phyloP scores from a whole-genome alignment of 1,140 invertebrate genomes.

The Aphaenogaster ashmeadi region DNA sequence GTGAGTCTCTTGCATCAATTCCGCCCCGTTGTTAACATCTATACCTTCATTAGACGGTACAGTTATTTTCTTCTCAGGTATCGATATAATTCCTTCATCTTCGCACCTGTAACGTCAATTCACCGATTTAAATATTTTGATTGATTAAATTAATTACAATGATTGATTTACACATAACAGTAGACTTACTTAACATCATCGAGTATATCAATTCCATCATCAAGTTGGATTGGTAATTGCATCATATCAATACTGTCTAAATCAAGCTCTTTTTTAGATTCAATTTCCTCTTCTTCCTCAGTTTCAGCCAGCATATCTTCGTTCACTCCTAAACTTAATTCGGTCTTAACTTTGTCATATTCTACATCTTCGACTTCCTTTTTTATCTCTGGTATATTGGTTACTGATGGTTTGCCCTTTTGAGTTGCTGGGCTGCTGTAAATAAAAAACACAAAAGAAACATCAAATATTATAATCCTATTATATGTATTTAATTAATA shows the following conservation, averaged over 20 bases:
- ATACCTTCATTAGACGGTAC: constrained; percentile 76
- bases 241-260: constrained; percentile 90
- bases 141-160: not conserved
- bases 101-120: constrained; percentile 76
- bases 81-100: constrained; percentile 81
- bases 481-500: constrained; percentile 2
- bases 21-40: constrained; percentile 81
- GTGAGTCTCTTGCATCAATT: constrained; percentile 92
- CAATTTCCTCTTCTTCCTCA: constrained; percentile 80
- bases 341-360: constrained; percentile 82
- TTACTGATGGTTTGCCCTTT: constrained; percentile 75
- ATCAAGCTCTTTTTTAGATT: constrained; percentile 86
- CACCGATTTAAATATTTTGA: not conserved
- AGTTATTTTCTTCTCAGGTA: constrained; percentile 82
- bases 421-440: constrained; percentile 77
- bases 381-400: constrained; percentile 81
- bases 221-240: constrained; percentile 89
- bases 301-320: constrained; percentile 76
- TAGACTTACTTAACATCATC: constrained; percentile 87
- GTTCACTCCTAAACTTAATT: constrained; percentile 73
- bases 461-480: not conserved
- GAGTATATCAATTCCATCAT: constrained; percentile 89
- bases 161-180: not conserved
- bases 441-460: constrained; percentile 20
- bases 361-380: constrained; percentile 85